Conservation (phyloP, 2,113 vertebrate genomes). For the Callaeas wilsoni region DNA sequence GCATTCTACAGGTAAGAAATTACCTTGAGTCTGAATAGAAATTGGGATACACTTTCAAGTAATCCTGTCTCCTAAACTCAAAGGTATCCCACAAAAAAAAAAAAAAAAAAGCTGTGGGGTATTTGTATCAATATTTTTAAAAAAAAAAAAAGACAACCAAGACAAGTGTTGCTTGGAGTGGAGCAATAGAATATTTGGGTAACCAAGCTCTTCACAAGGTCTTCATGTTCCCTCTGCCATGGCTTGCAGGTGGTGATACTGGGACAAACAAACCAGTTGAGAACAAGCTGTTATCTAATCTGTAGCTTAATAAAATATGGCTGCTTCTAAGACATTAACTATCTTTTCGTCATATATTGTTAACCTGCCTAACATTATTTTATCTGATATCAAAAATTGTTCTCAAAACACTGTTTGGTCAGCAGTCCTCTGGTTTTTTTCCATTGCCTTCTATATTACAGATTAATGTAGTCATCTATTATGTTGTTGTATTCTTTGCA, state of each 20-base stretch:
- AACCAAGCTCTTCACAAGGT: not conserved
- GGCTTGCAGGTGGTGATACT: not conserved
- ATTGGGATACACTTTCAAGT: not conserved
- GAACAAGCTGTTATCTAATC: slow-evolving; percentile 21
- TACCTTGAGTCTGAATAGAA: not conserved
- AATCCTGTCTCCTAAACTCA: not conserved
- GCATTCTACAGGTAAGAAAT: not conserved
- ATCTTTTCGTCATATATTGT: not conserved
- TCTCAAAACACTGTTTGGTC: not conserved
- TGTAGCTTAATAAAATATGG: slow-evolving; percentile 7
- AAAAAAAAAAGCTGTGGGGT: not conserved
- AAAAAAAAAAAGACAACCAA: too few relatives aligned
- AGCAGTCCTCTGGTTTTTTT: not conserved
- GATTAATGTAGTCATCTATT: not conserved
- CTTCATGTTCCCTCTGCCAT: not conserved
- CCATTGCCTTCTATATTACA: not conserved
- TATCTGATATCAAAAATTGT: not conserved
- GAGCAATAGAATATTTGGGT: not conserved
- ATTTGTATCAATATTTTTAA: not conserved
- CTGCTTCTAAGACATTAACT: not conserved
- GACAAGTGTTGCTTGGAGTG: not conserved
- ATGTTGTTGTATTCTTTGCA: not conserved
- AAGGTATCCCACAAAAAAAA: not conserved
- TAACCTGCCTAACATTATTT: not conserved
- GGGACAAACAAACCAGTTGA: not conserved